Evolutionary conservation across 2,113 vertebrate species (phyloP).

Genomic region (Odocoileus virginianus): DNA sequence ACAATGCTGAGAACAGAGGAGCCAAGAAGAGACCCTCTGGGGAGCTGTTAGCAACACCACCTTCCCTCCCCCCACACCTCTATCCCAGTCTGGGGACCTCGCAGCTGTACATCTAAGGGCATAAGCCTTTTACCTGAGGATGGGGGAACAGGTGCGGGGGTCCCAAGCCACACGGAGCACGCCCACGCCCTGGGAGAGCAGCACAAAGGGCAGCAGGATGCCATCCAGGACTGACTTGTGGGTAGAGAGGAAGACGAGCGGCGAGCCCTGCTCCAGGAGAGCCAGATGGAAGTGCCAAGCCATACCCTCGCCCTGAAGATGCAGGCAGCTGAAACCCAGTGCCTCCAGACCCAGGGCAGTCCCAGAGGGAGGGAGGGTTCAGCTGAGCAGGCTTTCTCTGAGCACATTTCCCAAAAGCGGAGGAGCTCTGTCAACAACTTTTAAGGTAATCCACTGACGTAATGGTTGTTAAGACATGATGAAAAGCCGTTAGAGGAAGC

Average conservation of each 20-base stretch:
- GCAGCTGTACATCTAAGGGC: background rate
- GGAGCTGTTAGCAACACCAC: background rate
- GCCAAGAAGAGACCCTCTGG: background rate
- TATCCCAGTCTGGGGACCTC: accelerated
- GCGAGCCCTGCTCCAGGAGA: constrained; percentile 56
- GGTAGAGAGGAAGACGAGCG: constrained; percentile 85
- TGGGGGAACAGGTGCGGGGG: constrained; percentile 63
- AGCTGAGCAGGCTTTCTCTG: background rate
- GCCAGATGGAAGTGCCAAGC: background rate
- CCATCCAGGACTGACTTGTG: constrained; percentile 86
- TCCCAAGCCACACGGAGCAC: constrained; percentile 85
- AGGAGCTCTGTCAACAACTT: background rate
- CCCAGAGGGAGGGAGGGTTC: background rate
- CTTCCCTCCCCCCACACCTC: accelerated
- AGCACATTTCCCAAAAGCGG: constrained; percentile 34
- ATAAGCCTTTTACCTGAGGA: constrained; percentile 76
- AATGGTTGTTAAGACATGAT: constrained; percentile 11
- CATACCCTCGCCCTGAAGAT: background rate
- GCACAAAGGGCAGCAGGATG: constrained; percentile 85
- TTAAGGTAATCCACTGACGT: constrained; percentile 4
- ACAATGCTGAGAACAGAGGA: background rate
- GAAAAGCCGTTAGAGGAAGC: constrained; percentile 20
- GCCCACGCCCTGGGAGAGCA: constrained; percentile 87
- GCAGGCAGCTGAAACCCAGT: background rate
- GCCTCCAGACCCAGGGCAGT: background rate